phyloP scores from a whole-genome alignment of 1,140 invertebrate genomes.

The Euwallacea fornicatus region DNA sequence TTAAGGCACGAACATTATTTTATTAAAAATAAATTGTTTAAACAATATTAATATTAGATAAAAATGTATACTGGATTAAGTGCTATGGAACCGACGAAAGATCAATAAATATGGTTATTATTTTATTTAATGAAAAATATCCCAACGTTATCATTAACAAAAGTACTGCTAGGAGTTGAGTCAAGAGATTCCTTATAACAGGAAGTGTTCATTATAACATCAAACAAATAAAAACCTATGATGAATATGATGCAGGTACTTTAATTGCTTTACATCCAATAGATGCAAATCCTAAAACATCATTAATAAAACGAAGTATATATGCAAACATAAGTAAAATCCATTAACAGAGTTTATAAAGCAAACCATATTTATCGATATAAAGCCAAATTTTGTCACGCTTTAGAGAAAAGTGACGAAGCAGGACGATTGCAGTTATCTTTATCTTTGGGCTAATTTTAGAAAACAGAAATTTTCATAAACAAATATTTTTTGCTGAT shows the following conservation, averaged over 20 bases:
- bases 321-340: slow-evolving; percentile 17
- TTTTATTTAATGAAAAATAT: slow-evolving; percentile 33
- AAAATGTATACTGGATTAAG: slow-evolving; percentile 5
- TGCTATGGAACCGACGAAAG: slow-evolving; percentile 9
- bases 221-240: too few relatives aligned
- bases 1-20: slow-evolving; percentile 4
- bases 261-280: slow-evolving; percentile 9
- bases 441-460: slow-evolving; percentile 24
- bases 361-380: too few relatives aligned
- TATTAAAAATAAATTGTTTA: slow-evolving; percentile 15
- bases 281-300: slow-evolving; percentile 4
- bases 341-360: slow-evolving; percentile 21
- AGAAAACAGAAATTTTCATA: slow-evolving; percentile 30
- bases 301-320: not conserved
- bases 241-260: slow-evolving; percentile 3
- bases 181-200: slow-evolving; percentile 34
- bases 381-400: too few relatives aligned
- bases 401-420: slow-evolving; percentile 19
- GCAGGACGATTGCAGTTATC: slow-evolving; percentile 14
- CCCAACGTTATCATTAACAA: slow-evolving; percentile 29
- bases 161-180: slow-evolving; percentile 27
- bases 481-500: not conserved
- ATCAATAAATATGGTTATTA: not conserved
- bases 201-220: slow-evolving; percentile 6
- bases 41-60: slow-evolving; percentile 5